Percentiles rank a stretch among this genome's conserved stretches.
Conservation (phyloP, 2,888 invertebrate species). For the Acanthoscelides obtectus region DNA sequence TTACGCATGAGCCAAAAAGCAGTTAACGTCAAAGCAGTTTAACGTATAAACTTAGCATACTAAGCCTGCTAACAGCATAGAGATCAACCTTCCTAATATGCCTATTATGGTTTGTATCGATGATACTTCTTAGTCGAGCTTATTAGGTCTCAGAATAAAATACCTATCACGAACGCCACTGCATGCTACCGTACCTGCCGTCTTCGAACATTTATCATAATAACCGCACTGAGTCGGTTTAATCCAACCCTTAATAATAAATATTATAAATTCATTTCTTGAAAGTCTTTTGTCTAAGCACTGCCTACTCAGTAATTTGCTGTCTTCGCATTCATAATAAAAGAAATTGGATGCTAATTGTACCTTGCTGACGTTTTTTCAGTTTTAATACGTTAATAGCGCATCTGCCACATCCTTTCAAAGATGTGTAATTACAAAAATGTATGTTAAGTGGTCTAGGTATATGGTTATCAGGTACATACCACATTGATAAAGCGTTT, state of each 20-base stretch:
- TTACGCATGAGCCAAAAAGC: too few species aligned
- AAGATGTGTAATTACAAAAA: slow-evolving; percentile 11
- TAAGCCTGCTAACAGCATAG: too few species aligned
- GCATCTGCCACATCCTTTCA: slow-evolving; percentile 18
- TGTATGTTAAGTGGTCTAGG: slow-evolving; percentile 3
- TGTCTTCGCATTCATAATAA: slow-evolving; percentile 8
- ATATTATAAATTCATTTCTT: slow-evolving; percentile 19
- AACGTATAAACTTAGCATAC: too few species aligned
- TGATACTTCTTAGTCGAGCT: too few species aligned
- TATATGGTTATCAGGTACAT: neutral
- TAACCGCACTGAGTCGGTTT: neutral
- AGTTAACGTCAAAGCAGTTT: too few species aligned
- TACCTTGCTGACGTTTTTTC: slow-evolving; percentile 1
- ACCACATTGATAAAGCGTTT: neutral
- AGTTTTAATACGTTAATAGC: slow-evolving; percentile 7
- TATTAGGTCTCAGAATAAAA: neutral
- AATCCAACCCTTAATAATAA: slow-evolving; percentile 17
- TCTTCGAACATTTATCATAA: neutral
- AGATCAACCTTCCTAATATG: too few species aligned
- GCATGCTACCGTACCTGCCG: neutral
- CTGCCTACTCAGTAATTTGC: slow-evolving; percentile 8
- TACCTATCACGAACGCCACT: slow-evolving; percentile 15
- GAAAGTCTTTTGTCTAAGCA: slow-evolving; percentile 14
- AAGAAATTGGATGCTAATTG: slow-evolving; percentile 18
- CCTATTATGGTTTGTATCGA: too few species aligned